Base-by-base conservation (phyloP, 1,140 invertebrate genomes). In the Drosophila bocki region DNA sequence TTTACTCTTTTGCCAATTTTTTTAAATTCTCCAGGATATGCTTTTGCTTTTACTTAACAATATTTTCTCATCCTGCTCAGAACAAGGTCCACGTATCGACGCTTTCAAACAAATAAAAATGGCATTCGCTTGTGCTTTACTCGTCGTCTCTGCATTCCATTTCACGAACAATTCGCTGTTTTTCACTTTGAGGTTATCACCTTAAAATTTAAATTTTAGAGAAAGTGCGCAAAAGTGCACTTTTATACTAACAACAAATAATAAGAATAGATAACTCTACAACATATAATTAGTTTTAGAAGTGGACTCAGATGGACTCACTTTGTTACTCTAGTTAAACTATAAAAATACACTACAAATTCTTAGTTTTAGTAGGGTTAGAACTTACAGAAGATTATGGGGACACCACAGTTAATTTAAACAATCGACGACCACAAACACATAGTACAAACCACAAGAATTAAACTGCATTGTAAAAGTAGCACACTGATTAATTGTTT, bases 181-280 rank as follows among this genome's bases (percentile, higher is more conserved):
- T 11, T 5, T 8, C 15, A n/a, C 15, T 41, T 41, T 19, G 19
- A 19, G 19, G 19, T 42, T 29, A 32, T 8, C 11, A 26, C 8
- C n/a, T 32, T 17, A 29, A 32, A 32, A 12, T n/a, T 29, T n/a
- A n/a, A 15, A 48, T 8, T 29, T 48, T 11, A 17, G 3, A 17
- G 9, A 51, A 51, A 32, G 48, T 29, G 48, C 48, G 12, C 45
- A 26, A 48, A 48, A 48, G 47, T 29, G 22, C 47, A n/a, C 47
- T 29, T 48, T 48, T 29, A 29, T 48, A 48, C 15, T 48, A 48
- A 29, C 26, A 48, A 9, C 13, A 29, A 15, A 48, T 9, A n/a
- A 48, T 1, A n/a, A 48, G 13, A 48, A 48, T 48, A 5, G 8
- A 29, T n/a, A 5, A 26, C 13, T 15, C 13, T 26, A n/a, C n/a